Percentiles rank a stretch among this genome's conserved stretches.
These are phyloP conservation scores for Protula sp. DNA, from an alignment of 2,888 invertebrate genomes.

Conservation along the genomic window DNA sequence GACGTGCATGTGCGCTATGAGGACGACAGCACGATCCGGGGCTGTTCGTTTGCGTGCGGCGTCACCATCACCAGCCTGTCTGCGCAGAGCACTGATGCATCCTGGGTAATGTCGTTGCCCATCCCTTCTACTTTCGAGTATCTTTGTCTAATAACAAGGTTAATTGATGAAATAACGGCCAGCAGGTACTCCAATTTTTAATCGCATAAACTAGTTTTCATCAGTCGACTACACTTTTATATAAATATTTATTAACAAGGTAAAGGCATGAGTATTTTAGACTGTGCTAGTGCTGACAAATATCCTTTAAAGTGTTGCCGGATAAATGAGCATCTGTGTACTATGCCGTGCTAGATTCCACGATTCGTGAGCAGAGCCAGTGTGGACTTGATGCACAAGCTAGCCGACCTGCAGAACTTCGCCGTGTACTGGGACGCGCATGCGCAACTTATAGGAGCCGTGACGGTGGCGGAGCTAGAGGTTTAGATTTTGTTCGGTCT, in stretches of 20 bases:
- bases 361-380: slow-evolving; percentile 51
- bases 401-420: slow-evolving; percentile 81
- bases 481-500: slow-evolving; percentile 53
- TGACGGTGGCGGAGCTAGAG: slow-evolving; percentile 66
- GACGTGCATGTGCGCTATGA: slow-evolving; percentile 96
- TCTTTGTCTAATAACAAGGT: too few species aligned
- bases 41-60: slow-evolving; percentile 75
- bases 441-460: slow-evolving; percentile 63
- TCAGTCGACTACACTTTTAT: too few species aligned
- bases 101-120: slow-evolving; percentile 73
- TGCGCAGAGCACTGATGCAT: slow-evolving; percentile 87
- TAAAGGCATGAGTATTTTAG: too few species aligned
- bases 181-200: too few species aligned
- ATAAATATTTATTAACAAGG: too few species aligned
- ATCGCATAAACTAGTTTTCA: too few species aligned
- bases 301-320: too few species aligned
- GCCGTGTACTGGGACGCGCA: slow-evolving; percentile 87
- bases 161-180: too few species aligned
- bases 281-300: too few species aligned
- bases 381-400: slow-evolving; percentile 64
- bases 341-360: slow-evolving; percentile 48
- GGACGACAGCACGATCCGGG: slow-evolving; percentile 70
- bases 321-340: too few species aligned
- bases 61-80: slow-evolving; percentile 74
- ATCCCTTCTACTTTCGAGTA: slow-evolving; percentile 1